Evolutionary conservation across 2,888 invertebrate genomes (phyloP).

Genomic region (Liopterus haemorrhoidalis): DNA sequence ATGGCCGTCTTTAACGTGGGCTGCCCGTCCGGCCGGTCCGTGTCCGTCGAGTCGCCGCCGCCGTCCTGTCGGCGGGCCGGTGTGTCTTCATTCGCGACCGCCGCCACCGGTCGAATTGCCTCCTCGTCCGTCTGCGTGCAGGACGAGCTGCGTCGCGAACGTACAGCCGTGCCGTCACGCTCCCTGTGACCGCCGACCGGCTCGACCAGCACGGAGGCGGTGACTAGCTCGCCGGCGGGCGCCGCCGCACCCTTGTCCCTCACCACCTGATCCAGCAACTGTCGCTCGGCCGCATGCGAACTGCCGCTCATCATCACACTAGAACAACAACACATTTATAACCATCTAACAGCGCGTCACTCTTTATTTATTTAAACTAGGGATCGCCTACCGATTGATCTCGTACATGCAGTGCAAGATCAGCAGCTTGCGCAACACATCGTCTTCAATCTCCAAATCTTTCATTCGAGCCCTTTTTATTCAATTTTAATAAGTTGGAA

Average conservation of each 20-base stretch:
- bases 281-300: conserved; percentile 33
- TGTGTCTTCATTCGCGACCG: conserved; percentile 12
- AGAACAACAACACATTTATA: conserved; percentile 26
- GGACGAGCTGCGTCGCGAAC: conserved; percentile 11
- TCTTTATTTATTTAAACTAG: too few relatives aligned
- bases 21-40: conserved; percentile 24
- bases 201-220: conserved; percentile 26
- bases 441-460: too few relatives aligned
- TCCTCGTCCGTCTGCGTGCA: conserved; percentile 19
- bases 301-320: conserved; percentile 40
- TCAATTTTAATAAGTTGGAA: too few relatives aligned
- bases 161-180: background rate
- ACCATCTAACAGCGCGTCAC: too few relatives aligned
- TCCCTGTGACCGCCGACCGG: conserved; percentile 13
- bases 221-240: conserved; percentile 25
- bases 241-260: conserved; percentile 15
- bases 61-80: conserved; percentile 21
- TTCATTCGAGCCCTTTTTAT: too few relatives aligned
- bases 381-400: too few relatives aligned
- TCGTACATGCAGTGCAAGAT: too few relatives aligned
- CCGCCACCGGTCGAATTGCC: conserved; percentile 17
- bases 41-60: conserved; percentile 18
- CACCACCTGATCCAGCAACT: too few relatives aligned
- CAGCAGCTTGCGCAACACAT: too few relatives aligned
- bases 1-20: conserved; percentile 20